A percentile compares a stretch with the other conserved stretches of the same genome.
Evolutionary conservation across 2,888 invertebrate species (phyloP).

Genomic region (Lepeophtheirus nordmannii): DNA sequence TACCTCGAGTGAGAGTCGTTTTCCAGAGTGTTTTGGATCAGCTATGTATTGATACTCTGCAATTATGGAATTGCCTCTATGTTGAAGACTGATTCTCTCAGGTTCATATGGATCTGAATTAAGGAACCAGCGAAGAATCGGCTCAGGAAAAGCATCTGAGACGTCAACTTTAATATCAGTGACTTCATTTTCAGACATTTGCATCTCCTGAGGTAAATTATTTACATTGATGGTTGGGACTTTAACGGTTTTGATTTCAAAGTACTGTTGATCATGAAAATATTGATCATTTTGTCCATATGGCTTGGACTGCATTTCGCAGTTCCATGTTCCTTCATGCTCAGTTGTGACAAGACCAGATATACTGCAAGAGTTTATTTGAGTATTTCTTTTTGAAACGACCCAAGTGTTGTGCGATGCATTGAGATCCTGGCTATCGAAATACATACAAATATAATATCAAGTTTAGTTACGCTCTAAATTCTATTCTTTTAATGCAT

Average conservation of each 20-base stretch:
- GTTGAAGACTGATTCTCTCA: not conserved
- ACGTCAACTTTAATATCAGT: not conserved
- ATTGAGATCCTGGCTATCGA: not conserved
- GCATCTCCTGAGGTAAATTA: not conserved
- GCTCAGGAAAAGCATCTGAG: constrained; percentile 9
- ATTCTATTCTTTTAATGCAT: not conserved
- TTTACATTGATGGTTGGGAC: not conserved
- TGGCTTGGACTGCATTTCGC: constrained; percentile 13
- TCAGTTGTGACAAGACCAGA: not conserved
- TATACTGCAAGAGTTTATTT: not conserved
- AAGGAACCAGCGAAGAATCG: not conserved
- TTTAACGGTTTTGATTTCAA: constrained; percentile 8
- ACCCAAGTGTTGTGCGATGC: not conserved
- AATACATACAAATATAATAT: not conserved
- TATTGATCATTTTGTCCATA: constrained; percentile 5
- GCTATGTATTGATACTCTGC: constrained; percentile 1
- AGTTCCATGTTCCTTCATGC: constrained; percentile 10
- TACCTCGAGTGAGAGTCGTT: not conserved
- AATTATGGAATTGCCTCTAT: not conserved
- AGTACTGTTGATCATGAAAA: constrained; percentile 7
- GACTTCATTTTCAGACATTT: not conserved
- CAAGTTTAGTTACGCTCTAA: not conserved
- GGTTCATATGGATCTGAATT: constrained; percentile 1
- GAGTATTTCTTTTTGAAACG: not conserved
- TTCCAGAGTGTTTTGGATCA: not conserved